phyloP scores from a whole-genome alignment of 2,113 vertebrate species.

The Desmodus rotundus region DNA sequence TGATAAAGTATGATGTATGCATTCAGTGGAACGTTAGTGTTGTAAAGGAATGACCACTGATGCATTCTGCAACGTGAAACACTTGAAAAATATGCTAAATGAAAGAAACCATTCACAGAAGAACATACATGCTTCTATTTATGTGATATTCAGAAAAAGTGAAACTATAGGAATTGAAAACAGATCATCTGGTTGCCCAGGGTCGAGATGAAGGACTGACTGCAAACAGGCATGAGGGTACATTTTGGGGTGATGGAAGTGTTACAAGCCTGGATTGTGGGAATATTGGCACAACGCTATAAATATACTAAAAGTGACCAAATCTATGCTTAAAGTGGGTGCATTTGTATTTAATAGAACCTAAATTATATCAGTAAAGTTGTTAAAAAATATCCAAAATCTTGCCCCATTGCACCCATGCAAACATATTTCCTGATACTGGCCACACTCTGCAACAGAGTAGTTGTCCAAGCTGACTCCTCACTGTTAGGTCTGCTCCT shows the following conservation, averaged over 20 bases:
- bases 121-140: neutral
- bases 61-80: neutral
- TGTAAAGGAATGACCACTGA: neutral
- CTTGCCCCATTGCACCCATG: neutral
- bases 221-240: neutral
- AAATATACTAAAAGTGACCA: neutral
- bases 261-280: neutral
- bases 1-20: neutral
- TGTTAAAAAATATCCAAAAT: neutral
- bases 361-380: neutral
- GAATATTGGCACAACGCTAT: neutral
- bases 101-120: neutral
- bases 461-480: too few species aligned
- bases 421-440: neutral
- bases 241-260: too few species aligned
- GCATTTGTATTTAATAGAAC: neutral
- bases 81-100: neutral
- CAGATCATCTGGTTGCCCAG: neutral
- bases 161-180: neutral
- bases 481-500: accelerated
- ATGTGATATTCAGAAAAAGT: neutral
- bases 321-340: neutral
- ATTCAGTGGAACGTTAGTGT: neutral
- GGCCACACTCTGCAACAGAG: neutral
- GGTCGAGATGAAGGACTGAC: neutral